Percentiles rank a stretch among this genome's conserved stretches.
Evolutionary conservation across 1,140 invertebrate genomes (phyloP).

Genomic region (Drosophila mauritiana): DNA sequence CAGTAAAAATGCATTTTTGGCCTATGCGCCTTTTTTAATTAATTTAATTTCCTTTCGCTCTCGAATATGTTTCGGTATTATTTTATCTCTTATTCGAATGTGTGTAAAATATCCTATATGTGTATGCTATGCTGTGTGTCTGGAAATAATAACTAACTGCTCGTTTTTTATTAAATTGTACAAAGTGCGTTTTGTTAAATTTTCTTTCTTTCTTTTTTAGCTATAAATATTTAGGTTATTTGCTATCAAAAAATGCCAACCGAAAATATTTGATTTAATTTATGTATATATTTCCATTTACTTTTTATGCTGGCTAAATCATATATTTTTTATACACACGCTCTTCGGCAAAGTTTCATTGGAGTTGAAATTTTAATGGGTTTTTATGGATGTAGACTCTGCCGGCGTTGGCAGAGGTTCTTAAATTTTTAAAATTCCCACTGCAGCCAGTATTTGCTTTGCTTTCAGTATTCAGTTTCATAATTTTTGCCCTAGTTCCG

Average conservation of each 20-base stretch:
- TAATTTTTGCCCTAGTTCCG: constrained; percentile 39
- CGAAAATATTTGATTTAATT: constrained; percentile 54
- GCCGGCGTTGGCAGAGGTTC: constrained; percentile 27
- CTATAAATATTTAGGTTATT: constrained; percentile 63
- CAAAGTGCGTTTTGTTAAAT: constrained; percentile 54
- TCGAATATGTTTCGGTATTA: constrained; percentile 26
- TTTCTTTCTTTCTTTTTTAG: not conserved
- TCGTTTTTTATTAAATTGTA: constrained; percentile 62
- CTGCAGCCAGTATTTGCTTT: constrained; percentile 27
- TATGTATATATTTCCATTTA: constrained; percentile 31
- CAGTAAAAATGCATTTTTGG: constrained; percentile 39
- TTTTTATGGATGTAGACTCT: constrained; percentile 26
- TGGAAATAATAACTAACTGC: constrained; percentile 46
- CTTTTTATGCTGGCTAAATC: constrained; percentile 32
- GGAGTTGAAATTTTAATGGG: constrained; percentile 47
- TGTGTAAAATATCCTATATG: constrained; percentile 56
- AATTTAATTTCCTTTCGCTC: constrained; percentile 32
- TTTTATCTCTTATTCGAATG: constrained; percentile 29
- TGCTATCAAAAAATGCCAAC: constrained; percentile 55
- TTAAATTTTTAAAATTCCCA: constrained; percentile 51
- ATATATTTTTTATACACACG: constrained; percentile 41
- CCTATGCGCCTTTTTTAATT: constrained; percentile 55
- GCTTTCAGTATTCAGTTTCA: constrained; percentile 6
- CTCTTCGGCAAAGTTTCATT: constrained; percentile 33
- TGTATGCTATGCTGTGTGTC: constrained; percentile 35